Conservation (phyloP, 2,797 vertebrate genomes). For the Rhabdomys pumilio region DNA sequence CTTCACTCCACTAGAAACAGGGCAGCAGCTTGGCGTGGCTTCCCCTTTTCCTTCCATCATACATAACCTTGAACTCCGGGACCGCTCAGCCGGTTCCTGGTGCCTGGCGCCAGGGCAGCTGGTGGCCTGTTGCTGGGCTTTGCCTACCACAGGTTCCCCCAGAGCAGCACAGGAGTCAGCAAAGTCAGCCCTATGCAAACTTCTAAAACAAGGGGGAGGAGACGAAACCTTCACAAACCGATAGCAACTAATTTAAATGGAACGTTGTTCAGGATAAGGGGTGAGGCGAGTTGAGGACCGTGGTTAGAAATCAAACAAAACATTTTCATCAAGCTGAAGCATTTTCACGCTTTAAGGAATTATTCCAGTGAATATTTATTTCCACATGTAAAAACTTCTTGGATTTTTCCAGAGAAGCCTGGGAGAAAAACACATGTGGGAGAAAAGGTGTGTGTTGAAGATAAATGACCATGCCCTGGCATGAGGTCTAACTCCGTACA, state of each 20-base stretch:
- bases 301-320: not conserved
- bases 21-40: not conserved
- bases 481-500: not conserved
- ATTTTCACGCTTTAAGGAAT: not conserved
- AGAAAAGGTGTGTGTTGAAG: not conserved
- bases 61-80: not conserved
- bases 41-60: not conserved
- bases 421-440: not conserved
- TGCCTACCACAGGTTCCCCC: not conserved
- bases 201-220: not conserved
- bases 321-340: not conserved
- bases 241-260: not conserved
- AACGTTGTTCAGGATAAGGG: not conserved
- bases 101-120: not conserved
- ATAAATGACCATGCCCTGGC: not conserved
- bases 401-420: conserved; percentile 8
- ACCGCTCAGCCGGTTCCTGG: not conserved
- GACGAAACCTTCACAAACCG: not conserved
- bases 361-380: not conserved
- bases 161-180: not conserved
- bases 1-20: conserved; percentile 9
- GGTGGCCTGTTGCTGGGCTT: not conserved
- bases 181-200: not conserved
- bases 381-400: not conserved
- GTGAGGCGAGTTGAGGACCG: not conserved